phyloP scores from a whole-genome alignment of 1,140 invertebrate species.

The Nebria ingens region DNA sequence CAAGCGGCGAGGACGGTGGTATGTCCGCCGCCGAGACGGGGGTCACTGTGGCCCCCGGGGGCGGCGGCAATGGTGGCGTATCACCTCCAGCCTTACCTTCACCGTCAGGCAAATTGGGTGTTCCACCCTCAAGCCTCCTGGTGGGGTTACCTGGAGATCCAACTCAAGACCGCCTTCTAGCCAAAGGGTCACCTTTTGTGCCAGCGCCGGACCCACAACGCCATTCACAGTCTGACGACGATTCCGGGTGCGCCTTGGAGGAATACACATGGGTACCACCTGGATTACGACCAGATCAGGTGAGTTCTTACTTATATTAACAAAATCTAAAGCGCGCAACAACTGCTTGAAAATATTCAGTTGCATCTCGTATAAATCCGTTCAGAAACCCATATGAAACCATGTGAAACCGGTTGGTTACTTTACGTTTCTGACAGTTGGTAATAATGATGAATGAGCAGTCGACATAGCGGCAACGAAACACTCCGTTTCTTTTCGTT shows the following conservation, averaged over 20 bases:
- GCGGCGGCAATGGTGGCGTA: slow-evolving; percentile 21
- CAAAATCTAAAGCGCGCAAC: no score
- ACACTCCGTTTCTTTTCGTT: no score
- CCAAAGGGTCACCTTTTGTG: slow-evolving; percentile 36
- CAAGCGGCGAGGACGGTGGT: slow-evolving; percentile 20
- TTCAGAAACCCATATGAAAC: no score
- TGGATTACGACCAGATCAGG: slow-evolving; percentile 90
- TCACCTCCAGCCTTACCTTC: slow-evolving; percentile 31
- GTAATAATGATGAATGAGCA: no score
- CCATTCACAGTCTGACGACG: slow-evolving; percentile 91
- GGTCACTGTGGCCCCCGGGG: slow-evolving; percentile 12
- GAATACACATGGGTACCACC: slow-evolving; percentile 98
- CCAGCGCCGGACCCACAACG: slow-evolving; percentile 55
- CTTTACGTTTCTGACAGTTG: no score
- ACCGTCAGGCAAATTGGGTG: slow-evolving; percentile 25
- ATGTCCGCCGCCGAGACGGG: slow-evolving; percentile 18
- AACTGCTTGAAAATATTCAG: no score
- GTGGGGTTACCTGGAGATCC: slow-evolving; percentile 28
- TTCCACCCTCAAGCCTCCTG: background rate
- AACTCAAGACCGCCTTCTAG: slow-evolving; percentile 37
- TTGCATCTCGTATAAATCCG: no score
- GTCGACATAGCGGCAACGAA: no score
- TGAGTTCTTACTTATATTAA: no score
- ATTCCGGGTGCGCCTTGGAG: slow-evolving; percentile 92
- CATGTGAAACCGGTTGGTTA: no score